Conservation (phyloP, 2,888 invertebrate genomes). For the Psococerastis gibbosa region DNA sequence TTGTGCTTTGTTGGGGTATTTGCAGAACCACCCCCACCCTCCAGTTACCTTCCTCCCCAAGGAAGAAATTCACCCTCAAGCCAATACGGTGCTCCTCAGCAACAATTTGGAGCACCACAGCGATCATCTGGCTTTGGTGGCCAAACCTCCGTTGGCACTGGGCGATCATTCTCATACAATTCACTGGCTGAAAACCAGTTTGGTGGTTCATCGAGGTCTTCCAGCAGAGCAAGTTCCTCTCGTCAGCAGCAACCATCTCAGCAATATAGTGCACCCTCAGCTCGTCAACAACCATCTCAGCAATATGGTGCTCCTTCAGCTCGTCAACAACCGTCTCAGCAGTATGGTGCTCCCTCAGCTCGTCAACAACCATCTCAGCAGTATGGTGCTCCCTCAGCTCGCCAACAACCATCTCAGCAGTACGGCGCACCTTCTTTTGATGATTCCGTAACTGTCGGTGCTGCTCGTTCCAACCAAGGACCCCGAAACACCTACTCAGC, state of each 20-base stretch:
- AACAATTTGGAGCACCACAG: constrained; percentile 13
- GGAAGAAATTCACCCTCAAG: constrained; percentile 12
- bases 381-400: background rate
- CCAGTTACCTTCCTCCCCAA: constrained; percentile 7
- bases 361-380: background rate
- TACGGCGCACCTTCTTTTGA: background rate
- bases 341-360: background rate
- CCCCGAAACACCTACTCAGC: background rate
- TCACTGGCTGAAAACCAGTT: constrained; percentile 1
- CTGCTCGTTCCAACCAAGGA: background rate
- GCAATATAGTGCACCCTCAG: constrained; percentile 12
- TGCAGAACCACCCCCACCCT: constrained; percentile 3
- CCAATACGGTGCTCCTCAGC: constrained; percentile 12
- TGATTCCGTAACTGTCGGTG: constrained; percentile 4
- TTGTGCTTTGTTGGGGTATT: constrained; percentile 4
- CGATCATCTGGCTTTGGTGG: background rate
- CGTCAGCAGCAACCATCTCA: background rate
- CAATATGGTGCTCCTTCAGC: constrained; percentile 12
- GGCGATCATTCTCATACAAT: background rate
- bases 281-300: background rate
- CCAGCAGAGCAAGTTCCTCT: background rate
- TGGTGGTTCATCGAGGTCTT: background rate
- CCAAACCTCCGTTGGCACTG: background rate
- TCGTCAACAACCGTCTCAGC: background rate
- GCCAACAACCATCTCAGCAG: background rate